Evolutionary conservation across 2,113 vertebrate genomes (phyloP).

Genomic region (Leptobrachium ailaonicum): DNA sequence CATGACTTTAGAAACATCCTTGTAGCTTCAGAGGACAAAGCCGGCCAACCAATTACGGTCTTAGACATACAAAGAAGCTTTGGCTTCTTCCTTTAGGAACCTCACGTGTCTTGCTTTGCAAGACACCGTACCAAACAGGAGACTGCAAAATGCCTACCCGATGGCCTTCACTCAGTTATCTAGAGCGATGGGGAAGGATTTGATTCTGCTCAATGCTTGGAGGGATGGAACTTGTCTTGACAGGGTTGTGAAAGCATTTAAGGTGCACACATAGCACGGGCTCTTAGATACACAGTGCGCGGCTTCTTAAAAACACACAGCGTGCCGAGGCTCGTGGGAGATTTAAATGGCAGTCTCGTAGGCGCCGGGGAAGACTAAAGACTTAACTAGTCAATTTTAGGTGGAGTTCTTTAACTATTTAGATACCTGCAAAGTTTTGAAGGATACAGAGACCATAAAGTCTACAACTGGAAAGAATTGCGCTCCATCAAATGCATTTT

Average conservation of each 20-base stretch:
- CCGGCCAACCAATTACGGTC: conserved; percentile 73
- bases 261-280: conserved; percentile 28
- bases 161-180: conserved; percentile 37
- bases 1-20: conserved; percentile 68
- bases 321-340: conserved; percentile 42
- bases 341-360: conserved; percentile 46
- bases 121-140: conserved; percentile 35
- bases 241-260: conserved; percentile 41
- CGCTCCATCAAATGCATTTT: neutral
- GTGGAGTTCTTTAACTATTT: conserved; percentile 18
- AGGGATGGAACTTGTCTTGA: conserved; percentile 42
- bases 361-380: conserved; percentile 29
- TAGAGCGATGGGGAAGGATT: conserved; percentile 24
- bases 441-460: neutral
- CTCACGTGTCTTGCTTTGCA: conserved; percentile 56
- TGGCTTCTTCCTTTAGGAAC: conserved; percentile 63
- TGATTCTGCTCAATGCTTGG: conserved; percentile 31
- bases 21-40: conserved; percentile 63
- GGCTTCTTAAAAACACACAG: conserved; percentile 37
- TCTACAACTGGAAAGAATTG: no score
- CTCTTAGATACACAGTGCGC: conserved; percentile 22
- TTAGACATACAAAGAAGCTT: conserved; percentile 63
- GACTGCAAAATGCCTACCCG: conserved; percentile 31
- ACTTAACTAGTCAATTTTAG: conserved; percentile 39
- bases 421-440: neutral